Conservation (phyloP, 2,888 invertebrate genomes). For the Ennomos fuscantarius region DNA sequence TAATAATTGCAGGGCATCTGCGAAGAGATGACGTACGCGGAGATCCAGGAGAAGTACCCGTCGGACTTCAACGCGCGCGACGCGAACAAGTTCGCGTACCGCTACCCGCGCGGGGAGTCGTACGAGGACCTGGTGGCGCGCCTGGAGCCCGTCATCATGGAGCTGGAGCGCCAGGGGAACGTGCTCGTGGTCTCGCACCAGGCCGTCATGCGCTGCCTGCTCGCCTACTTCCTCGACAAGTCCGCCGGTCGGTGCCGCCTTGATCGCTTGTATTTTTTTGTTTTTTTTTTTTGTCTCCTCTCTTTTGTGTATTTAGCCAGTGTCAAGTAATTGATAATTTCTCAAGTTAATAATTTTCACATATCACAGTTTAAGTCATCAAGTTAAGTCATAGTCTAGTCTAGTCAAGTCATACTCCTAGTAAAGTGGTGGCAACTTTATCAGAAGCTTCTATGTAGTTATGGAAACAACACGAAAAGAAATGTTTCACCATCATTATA, state of each 20-base stretch:
- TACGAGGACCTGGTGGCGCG: constrained; percentile 99
- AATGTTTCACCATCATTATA: too few relatives aligned
- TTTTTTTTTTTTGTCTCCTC: too few relatives aligned
- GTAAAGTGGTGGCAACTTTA: too few relatives aligned
- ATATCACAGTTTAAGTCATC: too few relatives aligned
- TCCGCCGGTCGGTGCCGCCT: constrained; percentile 88
- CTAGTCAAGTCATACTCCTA: too few relatives aligned
- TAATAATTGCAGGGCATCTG: constrained; percentile 93
- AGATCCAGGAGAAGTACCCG: constrained; percentile 97
- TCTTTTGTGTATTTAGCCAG: too few relatives aligned
- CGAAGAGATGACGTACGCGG: constrained; percentile 99
- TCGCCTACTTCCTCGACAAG: constrained; percentile 99
- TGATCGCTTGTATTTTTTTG: too few relatives aligned
- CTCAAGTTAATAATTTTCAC: too few relatives aligned
- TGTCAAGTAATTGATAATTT: too few relatives aligned
- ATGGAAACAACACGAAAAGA: too few relatives aligned
- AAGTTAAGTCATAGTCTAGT: too few relatives aligned
- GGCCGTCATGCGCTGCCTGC: constrained; percentile 96
- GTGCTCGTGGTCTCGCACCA: constrained; percentile 98
- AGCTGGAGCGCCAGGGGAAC: constrained; percentile 98
- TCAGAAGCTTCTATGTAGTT: too few relatives aligned
- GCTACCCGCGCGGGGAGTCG: constrained; percentile 95
- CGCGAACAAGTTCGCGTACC: constrained; percentile 98
- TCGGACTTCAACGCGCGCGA: constrained; percentile 98
- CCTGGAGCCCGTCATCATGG: constrained; percentile 99